A percentile compares a stretch with the other conserved stretches of the same genome.
phyloP scores from a whole-genome alignment of 2,888 invertebrate species.

The Latrodectus hesperus region DNA sequence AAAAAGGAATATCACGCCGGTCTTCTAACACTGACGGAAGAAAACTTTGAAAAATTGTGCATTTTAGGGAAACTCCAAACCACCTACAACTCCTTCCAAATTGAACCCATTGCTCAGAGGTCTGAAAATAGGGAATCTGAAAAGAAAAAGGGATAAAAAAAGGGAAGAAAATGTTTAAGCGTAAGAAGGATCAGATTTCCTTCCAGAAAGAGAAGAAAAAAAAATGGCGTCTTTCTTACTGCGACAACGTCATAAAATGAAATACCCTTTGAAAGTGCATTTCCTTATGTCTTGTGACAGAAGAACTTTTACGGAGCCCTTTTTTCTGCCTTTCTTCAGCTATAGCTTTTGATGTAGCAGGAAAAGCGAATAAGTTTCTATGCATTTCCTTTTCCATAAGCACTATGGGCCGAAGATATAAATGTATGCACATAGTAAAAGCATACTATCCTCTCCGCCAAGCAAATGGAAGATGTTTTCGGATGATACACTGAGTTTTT shows the following conservation, averaged over 20 bases:
- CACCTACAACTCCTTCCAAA: slow-evolving; percentile 24
- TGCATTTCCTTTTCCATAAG: slow-evolving; percentile 20
- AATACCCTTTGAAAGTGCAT: slow-evolving; percentile 52
- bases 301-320: slow-evolving; percentile 10
- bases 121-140: slow-evolving; percentile 18
- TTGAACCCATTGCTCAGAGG: slow-evolving; percentile 52
- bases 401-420: not conserved
- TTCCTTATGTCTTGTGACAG: slow-evolving; percentile 48
- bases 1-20: not conserved
- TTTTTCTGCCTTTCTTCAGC: not conserved
- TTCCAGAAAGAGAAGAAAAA: not conserved
- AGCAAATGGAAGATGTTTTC: slow-evolving; percentile 31
- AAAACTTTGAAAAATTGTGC: slow-evolving; percentile 27
- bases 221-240: not conserved
- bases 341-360: slow-evolving; percentile 38
- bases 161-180: slow-evolving; percentile 25
- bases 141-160: not conserved
- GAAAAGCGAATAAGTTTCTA: slow-evolving; percentile 33
- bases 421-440: slow-evolving; percentile 3
- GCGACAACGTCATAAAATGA: slow-evolving; percentile 47
- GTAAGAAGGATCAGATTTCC: slow-evolving; percentile 38
- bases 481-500: slow-evolving; percentile 31
- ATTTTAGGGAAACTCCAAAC: slow-evolving; percentile 15
- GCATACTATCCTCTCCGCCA: not conserved
- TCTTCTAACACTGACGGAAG: not conserved